Percentiles rank a stretch among this genome's conserved stretches.
phyloP scores from a whole-genome alignment of 2,888 invertebrate species.

The Barypeithes pellucidus region DNA sequence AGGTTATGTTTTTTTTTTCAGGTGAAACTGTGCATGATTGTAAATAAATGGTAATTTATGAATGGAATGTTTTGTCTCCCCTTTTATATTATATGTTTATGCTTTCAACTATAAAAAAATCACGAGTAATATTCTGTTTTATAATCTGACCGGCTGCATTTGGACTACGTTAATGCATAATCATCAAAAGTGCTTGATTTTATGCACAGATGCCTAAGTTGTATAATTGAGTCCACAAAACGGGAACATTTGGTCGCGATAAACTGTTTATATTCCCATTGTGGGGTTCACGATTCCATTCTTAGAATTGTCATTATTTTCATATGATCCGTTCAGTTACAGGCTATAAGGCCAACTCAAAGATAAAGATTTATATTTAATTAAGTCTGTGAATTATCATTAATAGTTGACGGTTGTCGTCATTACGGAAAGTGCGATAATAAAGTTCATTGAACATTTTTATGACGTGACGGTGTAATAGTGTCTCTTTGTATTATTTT shows the following conservation, averaged over 20 bases:
- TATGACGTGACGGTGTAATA: background rate
- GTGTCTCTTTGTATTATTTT: background rate
- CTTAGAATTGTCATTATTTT: slow-evolving; percentile 33
- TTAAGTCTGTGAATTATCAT: slow-evolving; percentile 1
- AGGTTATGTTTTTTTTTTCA: too few relatives aligned
- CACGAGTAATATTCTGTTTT: background rate
- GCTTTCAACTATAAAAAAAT: too few relatives aligned
- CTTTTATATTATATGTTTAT: too few relatives aligned
- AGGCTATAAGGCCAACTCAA: slow-evolving; percentile 29
- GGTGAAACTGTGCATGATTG: too few relatives aligned
- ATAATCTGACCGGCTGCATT: slow-evolving; percentile 12
- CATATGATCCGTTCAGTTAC: slow-evolving; percentile 19
- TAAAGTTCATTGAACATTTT: slow-evolving; percentile 7
- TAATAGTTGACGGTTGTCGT: background rate
- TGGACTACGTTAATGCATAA: slow-evolving; percentile 3
- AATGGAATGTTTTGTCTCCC: too few relatives aligned
- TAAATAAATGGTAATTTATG: too few relatives aligned
- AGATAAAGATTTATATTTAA: slow-evolving; percentile 34
- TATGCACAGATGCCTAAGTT: slow-evolving; percentile 27
- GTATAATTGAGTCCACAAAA: slow-evolving; percentile 27
- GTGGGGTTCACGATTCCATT: slow-evolving; percentile 32
- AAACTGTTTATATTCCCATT: slow-evolving; percentile 13
- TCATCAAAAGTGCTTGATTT: slow-evolving; percentile 23
- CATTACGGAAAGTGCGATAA: slow-evolving; percentile 13
- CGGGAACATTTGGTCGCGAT: slow-evolving; percentile 31